Evolutionary conservation across 2,113 vertebrate genomes (phyloP).

Genomic region (Thamnophis sirtalis): DNA sequence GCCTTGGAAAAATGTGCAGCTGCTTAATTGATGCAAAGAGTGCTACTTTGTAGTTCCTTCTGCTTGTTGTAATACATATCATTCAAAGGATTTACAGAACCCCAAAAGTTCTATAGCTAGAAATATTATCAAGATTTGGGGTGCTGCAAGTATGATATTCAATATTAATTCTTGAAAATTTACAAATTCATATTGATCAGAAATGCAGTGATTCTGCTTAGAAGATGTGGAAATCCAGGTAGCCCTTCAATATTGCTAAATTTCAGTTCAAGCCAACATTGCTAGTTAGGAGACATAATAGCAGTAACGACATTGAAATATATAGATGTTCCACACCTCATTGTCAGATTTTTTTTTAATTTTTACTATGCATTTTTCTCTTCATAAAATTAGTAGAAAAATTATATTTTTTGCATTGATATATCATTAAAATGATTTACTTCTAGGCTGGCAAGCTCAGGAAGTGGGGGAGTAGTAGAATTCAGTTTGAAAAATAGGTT

Average conservation of each 20-base stretch:
- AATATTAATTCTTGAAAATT: background rate
- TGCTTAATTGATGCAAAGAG: background rate
- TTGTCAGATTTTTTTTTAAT: background rate
- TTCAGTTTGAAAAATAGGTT: background rate
- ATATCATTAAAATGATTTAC: background rate
- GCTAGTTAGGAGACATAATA: background rate
- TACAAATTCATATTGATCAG: background rate
- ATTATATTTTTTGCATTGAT: background rate
- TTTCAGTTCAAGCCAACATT: background rate
- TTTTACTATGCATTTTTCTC: background rate
- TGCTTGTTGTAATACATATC: background rate
- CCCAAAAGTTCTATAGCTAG: background rate
- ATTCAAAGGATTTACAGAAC: background rate
- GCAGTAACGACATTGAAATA: background rate
- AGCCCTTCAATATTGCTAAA: background rate
- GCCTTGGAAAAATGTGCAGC: background rate
- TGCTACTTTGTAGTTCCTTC: background rate
- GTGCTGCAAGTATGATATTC: background rate
- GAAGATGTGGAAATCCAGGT: background rate
- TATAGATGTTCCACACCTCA: background rate
- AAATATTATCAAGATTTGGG: background rate
- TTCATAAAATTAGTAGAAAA: background rate
- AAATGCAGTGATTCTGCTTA: background rate
- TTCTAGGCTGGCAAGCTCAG: background rate
- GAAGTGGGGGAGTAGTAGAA: background rate